phyloP scores from a whole-genome alignment of 1,140 invertebrate species.

The Hestina assimilis region DNA sequence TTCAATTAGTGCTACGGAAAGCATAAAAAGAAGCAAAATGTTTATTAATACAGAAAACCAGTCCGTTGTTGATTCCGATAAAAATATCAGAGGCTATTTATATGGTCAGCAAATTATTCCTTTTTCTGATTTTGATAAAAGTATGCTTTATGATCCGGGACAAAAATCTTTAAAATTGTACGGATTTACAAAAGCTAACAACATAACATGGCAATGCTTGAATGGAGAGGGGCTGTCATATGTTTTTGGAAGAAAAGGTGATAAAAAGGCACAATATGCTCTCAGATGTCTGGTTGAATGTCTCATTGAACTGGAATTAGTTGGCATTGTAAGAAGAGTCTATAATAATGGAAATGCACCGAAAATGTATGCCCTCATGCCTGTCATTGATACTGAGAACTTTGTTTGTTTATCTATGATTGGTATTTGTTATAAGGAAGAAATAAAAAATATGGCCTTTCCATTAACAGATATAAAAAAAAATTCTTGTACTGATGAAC shows the following conservation, averaged over 20 bases:
- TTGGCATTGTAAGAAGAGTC: slow-evolving; percentile 66
- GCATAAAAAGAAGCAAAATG: slow-evolving; percentile 43
- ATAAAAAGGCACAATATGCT: slow-evolving; percentile 65
- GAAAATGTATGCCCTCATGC: slow-evolving; percentile 70
- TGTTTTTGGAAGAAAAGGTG: slow-evolving; percentile 62
- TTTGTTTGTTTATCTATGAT: slow-evolving; percentile 66
- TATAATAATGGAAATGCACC: slow-evolving; percentile 66
- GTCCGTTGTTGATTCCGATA: slow-evolving; percentile 32
- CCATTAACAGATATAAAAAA: slow-evolving; percentile 64
- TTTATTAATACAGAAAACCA: slow-evolving; percentile 62
- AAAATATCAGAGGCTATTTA: slow-evolving; percentile 58
- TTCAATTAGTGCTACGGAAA: slow-evolving; percentile 46
- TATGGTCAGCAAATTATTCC: slow-evolving; percentile 71
- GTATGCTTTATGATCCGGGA: slow-evolving; percentile 67
- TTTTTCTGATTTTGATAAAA: slow-evolving; percentile 56
- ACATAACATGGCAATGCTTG: slow-evolving; percentile 66
- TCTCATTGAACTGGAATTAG: slow-evolving; percentile 57
- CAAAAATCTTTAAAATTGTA: slow-evolving; percentile 61
- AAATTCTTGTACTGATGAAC: slow-evolving; percentile 51
- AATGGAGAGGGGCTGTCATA: slow-evolving; percentile 68
- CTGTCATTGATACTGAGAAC: slow-evolving; percentile 62
- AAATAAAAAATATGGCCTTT: slow-evolving; percentile 71
- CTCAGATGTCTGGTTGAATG: slow-evolving; percentile 60
- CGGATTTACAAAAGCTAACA: slow-evolving; percentile 65
- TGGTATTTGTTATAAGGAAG: slow-evolving; percentile 66